These are phyloP conservation scores for Liolophura sinensis DNA, from an alignment of 1,140 invertebrate species.

Conservation along the genomic window DNA sequence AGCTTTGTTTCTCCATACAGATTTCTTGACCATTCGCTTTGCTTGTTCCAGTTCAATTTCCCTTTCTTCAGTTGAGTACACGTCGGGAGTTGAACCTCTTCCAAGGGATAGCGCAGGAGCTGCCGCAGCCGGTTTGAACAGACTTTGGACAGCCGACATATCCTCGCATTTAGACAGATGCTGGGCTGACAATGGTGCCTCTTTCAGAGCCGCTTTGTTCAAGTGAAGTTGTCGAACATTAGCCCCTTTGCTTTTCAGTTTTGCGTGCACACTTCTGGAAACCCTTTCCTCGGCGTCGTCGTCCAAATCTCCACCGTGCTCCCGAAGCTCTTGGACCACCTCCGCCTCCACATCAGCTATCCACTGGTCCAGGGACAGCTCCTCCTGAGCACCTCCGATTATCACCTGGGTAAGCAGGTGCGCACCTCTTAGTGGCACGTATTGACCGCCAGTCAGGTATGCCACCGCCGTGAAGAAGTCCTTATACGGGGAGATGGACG, in stretches of 20 bases:
- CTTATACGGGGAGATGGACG: constrained; percentile 40
- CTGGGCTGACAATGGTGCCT: constrained; percentile 14
- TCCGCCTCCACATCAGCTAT: constrained; percentile 42
- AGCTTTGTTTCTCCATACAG: constrained; percentile 11
- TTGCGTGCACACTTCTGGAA: constrained; percentile 18
- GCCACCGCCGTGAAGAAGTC: constrained; percentile 50
- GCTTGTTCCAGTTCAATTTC: constrained; percentile 11
- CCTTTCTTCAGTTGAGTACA: constrained; percentile 4
- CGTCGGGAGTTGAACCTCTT: background rate
- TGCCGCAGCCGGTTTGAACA: constrained; percentile 6
- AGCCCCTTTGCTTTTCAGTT: constrained; percentile 24
- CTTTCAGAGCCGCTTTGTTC: constrained; percentile 19
- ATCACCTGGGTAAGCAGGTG: constrained; percentile 37
- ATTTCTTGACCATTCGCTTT: constrained; percentile 20
- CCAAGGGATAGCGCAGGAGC: background rate
- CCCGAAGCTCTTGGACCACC: constrained; percentile 24
- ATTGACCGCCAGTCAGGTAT: constrained; percentile 48
- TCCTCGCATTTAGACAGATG: constrained; percentile 18
- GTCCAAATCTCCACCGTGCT: constrained; percentile 14
- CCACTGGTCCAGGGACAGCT: constrained; percentile 43
- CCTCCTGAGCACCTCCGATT: constrained; percentile 46
- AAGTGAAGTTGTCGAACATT: constrained; percentile 24
- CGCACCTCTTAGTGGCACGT: constrained; percentile 40
- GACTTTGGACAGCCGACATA: constrained; percentile 14
- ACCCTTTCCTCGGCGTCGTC: constrained; percentile 24